Evolutionary conservation across 2,888 invertebrate species (phyloP), one percentile per base, ranked within the genome.

Genomic region (Patella depressa): DNA sequence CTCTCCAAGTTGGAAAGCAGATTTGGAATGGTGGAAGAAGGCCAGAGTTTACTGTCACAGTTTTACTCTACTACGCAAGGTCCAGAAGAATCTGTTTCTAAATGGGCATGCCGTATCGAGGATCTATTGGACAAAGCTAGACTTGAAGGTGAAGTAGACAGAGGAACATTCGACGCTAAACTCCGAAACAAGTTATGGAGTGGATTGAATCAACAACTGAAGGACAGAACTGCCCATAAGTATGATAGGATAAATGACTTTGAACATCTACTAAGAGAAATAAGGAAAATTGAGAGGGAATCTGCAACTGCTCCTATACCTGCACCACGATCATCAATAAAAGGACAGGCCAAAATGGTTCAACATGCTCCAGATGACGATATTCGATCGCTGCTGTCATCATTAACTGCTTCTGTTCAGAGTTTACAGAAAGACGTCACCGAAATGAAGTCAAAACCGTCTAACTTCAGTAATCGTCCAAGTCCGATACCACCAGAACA

Each of bases 1-100:
- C 17, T 9, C n/a, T 17, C 17, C 17, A 59, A 59, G 19, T 19
- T 59, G 17, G 59, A 59, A 59, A 59, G 59, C 59, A 7, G 59
- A n/a, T 59, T 59, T 59, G 59, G 59, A 59, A 59, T 59, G 59
- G 59, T 59, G 7, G 59, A 59, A 17, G 59, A 59, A 17, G 59
- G 59, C 19, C 59, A 59, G 59, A 59, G 59, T 59, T 59, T 59
- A 19, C 17, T 59, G 17, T 59, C 15, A 12, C 59, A 59, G 59
- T 59, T 59, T 59, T 59, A 59, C 11, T 59, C 15, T n/a, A 19
- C 59, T 14, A 59, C 59, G 7, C 59, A 59, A 59, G 59, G 59
- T n/a, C 17, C 59, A n/a, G 59, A 59, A 14, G 59, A 59, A 59
- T 59, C 59, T n/a, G 59, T 59, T 59, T 59, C 59, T 7, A 59